These are phyloP conservation scores for Heliconius nattereri DNA, from an alignment of 1,140 invertebrate genomes.

Conservation along the genomic window DNA sequence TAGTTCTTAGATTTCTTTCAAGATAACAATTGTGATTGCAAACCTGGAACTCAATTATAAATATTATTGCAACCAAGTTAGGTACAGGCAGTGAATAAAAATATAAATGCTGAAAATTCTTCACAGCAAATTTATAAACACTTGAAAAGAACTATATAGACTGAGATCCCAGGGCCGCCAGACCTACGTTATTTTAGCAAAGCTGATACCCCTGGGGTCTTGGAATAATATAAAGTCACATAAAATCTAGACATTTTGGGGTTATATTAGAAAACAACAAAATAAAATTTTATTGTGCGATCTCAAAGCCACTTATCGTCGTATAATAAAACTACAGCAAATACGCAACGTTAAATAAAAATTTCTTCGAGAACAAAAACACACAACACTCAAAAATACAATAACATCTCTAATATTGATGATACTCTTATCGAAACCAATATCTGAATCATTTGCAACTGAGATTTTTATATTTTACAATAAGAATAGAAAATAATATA, in stretches of 20 bases:
- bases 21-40: background rate
- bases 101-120: background rate
- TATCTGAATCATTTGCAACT: constrained; percentile 15
- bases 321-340: constrained; percentile 35
- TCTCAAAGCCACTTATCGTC: constrained; percentile 28
- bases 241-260: constrained; percentile 16
- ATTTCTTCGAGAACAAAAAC: constrained; percentile 53
- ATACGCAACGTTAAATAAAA: constrained; percentile 59
- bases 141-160: background rate
- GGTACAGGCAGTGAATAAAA: background rate
- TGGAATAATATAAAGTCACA: background rate
- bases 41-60: background rate
- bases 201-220: too few relatives aligned
- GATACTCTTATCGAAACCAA: constrained; percentile 13
- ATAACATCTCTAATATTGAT: constrained; percentile 5
- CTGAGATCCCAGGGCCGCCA: too few relatives aligned
- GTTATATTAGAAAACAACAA: constrained; percentile 25
- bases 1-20: background rate
- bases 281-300: background rate
- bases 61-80: constrained; percentile 7
- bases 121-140: background rate
- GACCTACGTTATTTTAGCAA: too few relatives aligned
- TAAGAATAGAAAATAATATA: background rate
- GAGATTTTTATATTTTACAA: background rate
- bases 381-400: constrained; percentile 40